Base-by-base conservation (phyloP, 2,888 invertebrate species). In the Cephus rjabovi region DNA sequence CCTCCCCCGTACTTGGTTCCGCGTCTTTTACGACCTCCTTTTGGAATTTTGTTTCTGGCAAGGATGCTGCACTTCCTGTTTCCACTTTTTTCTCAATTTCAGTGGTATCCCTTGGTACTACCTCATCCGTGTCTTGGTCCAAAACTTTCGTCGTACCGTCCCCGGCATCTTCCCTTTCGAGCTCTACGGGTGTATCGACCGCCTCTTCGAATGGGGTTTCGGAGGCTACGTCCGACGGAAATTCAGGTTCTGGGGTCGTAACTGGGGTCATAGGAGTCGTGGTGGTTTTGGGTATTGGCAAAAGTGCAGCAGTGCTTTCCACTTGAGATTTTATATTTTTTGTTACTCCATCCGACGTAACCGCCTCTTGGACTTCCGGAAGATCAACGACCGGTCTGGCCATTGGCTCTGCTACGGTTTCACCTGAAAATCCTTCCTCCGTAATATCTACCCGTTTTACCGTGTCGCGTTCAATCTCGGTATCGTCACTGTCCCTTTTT, bases 11-110 rank as follows among this genome's bases (percentile, higher is more conserved):
- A 56, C 56, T 56, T 56, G 23, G 56, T 56, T 56, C 56, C 9
- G 9, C 9, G 23, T 56, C 56, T 9, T 23, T 56, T 56, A 23
- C 9, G 23, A 56, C 23, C 56, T 56, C 23, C 23, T 56, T 9
- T 9, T 56, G 9, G 9, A 56, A 56, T 56, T 56, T 1, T 56
- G 56, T 56, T 56, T 56, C 56, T 9, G 9, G 56, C 9, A 56
- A 2, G 56, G 23, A 23, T 23, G 23, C 56, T 23, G 23, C 23
- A 56, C 56, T 23, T 56, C 23, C 56, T 23, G 56, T 56, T 56
- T 77, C 69, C 68, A 35, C 31, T 70, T 69, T 34, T 40, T 69
- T 69, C 6, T 37, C 23, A 33, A 35, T 40, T 69, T 70, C 77
- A 6, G 0, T 56, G 30, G 35, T 69, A 34, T 40, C 71, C 11